Percentiles rank a stretch among this genome's conserved stretches.
These are phyloP conservation scores for Rhagoletis pomonella DNA, from an alignment of 1,140 invertebrate genomes.

Conservation along the genomic window DNA sequence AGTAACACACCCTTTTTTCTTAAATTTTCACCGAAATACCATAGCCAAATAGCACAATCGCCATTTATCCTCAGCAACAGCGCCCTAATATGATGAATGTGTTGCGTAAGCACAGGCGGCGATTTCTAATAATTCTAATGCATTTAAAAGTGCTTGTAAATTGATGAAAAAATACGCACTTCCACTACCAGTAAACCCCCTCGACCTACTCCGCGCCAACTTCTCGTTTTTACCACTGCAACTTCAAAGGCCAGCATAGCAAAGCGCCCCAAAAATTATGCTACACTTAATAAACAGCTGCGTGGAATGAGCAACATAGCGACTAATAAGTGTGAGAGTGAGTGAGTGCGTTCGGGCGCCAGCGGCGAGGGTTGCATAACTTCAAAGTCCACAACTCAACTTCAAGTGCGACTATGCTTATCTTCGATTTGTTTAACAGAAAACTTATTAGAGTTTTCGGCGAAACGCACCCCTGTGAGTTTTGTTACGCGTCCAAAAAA, in stretches of 20 bases:
- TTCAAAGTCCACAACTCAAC: not conserved
- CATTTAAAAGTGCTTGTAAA: not conserved
- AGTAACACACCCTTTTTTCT: too few species aligned
- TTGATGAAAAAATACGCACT: not conserved
- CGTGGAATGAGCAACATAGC: not conserved
- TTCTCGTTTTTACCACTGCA: not conserved
- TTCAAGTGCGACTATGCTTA: not conserved
- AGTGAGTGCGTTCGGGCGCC: too few species aligned
- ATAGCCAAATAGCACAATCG: not conserved
- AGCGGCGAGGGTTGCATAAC: not conserved
- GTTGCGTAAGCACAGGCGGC: not conserved
- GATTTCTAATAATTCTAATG: conserved; percentile 26
- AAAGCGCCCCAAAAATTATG: conserved; percentile 6
- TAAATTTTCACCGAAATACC: too few species aligned
- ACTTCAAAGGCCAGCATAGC: not conserved
- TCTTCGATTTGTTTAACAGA: conserved; percentile 34
- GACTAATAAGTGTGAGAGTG: too few species aligned
- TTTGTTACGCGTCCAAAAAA: not conserved
- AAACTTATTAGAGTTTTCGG: conserved; percentile 27
- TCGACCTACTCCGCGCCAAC: not conserved
- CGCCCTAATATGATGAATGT: conserved; percentile 7
- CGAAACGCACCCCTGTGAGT: not conserved
- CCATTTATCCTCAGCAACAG: not conserved
- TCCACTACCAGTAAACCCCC: not conserved
- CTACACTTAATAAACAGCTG: not conserved